A percentile compares a stretch with the other conserved stretches of the same genome.
These are phyloP conservation scores for Euwallacea similis DNA, from an alignment of 1,140 invertebrate genomes.

Conservation along the genomic window DNA sequence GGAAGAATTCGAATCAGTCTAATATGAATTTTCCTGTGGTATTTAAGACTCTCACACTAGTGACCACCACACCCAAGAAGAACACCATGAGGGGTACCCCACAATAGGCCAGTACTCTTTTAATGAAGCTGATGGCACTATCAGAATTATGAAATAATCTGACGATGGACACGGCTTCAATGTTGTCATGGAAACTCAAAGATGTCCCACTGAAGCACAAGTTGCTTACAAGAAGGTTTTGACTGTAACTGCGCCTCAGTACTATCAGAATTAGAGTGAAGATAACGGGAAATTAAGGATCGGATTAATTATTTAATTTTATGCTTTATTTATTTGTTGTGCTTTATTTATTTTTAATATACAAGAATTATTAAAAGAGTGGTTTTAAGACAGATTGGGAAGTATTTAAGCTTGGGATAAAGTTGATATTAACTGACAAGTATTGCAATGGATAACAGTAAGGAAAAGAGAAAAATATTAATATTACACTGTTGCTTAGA, in stretches of 20 bases:
- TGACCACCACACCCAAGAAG: conserved; percentile 60
- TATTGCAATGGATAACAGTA: no score
- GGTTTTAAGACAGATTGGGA: no score
- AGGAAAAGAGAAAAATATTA: no score
- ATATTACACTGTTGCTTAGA: no score
- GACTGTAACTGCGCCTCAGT: background rate
- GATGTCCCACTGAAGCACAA: conserved; percentile 14
- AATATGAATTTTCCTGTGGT: conserved; percentile 59
- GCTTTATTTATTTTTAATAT: no score
- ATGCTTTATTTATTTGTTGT: no score
- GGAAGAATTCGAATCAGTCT: conserved; percentile 48
- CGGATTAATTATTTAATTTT: no score
- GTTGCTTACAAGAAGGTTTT: conserved; percentile 6
- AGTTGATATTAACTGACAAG: no score
- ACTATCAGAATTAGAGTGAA: background rate
- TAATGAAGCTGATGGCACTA: conserved; percentile 60
- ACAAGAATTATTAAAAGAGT: no score
- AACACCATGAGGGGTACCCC: conserved; percentile 46
- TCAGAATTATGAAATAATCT: conserved; percentile 67
- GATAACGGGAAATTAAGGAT: no score
- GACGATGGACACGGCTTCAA: conserved; percentile 70
- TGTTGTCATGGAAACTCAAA: conserved; percentile 58
- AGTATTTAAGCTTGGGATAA: no score
- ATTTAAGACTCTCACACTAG: conserved; percentile 60
- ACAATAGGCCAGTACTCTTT: conserved; percentile 51